A percentile compares a stretch with the other conserved stretches of the same genome.
Evolutionary conservation across 2,888 invertebrate genomes (phyloP).

Genomic region (Pammene aurita): DNA sequence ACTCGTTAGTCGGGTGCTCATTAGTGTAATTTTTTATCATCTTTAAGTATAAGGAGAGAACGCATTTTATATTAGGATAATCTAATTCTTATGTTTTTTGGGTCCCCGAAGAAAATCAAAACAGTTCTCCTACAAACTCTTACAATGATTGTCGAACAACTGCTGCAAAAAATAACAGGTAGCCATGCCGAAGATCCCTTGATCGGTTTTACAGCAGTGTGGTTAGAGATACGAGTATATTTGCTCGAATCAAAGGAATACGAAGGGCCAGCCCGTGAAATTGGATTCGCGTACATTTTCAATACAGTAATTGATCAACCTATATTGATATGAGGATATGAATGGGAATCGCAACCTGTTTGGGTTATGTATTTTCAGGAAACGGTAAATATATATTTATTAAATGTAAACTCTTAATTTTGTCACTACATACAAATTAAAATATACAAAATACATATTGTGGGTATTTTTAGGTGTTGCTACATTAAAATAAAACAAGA

Average conservation of each 20-base stretch:
- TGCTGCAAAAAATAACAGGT: conserved; percentile 14
- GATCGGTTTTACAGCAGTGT: conserved; percentile 2
- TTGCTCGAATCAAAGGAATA: conserved; percentile 31
- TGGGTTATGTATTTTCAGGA: background rate
- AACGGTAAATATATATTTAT: background rate
- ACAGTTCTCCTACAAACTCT: background rate
- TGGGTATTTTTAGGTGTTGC: too few relatives aligned
- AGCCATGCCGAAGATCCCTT: conserved; percentile 12
- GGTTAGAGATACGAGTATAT: too few relatives aligned
- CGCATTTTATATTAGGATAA: background rate
- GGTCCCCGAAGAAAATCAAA: too few relatives aligned
- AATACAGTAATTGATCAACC: conserved; percentile 29
- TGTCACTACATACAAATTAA: too few relatives aligned
- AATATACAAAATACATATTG: too few relatives aligned
- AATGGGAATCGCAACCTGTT: background rate
- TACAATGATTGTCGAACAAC: background rate
- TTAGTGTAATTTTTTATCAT: conserved; percentile 34
- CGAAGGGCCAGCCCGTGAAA: conserved; percentile 46
- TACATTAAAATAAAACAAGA: too few relatives aligned
- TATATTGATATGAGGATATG: conserved; percentile 4
- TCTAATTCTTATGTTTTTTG: background rate
- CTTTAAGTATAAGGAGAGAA: background rate
- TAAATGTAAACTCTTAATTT: too few relatives aligned
- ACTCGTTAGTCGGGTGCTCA: conserved; percentile 31
- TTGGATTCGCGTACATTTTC: conserved; percentile 47